Base-by-base conservation (phyloP, 2,888 invertebrate species). In the Athalia cordata region DNA sequence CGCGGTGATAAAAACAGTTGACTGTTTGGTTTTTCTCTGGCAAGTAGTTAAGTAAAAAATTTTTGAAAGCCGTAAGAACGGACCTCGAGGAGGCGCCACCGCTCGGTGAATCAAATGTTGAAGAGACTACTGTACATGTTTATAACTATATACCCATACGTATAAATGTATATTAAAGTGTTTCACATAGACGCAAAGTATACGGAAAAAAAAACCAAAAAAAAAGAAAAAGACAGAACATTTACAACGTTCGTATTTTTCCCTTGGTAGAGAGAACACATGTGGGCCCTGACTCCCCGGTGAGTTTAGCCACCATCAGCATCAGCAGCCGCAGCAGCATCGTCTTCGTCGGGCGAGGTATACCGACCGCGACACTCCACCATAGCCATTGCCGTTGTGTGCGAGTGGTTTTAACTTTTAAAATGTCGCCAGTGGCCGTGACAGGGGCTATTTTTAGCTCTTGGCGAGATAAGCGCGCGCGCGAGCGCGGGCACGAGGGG, bases 391-490 rank as follows among this genome's bases (percentile, higher is more conserved):
- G 29, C 29, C 29, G 29, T 45, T 49, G 13, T 49, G 65, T 75
- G 72, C 64, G 81, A 79, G 79, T 86, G 85, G 86, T 83, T 86
- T 86, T 85, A 87, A 86, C 87, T 87, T 88, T 87, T 88, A 85
- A 89, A 88, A 89, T 89, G 89, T 89, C 89, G 87, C 86, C 85
- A 86, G 86, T 89, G 89, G 89, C 89, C 89, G 87, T 90, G 89
- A 90, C 88, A 88, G 86, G 84, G 81, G 87, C 86, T 89, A 89
- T 89, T 89, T 89, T 89, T 89, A 89, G 89, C 86, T 83, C 79
- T 75, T 84, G 84, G 80, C 85, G 86, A 89, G 89, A 89, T 89
- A 89, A 89, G 89, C 89, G 84, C 81, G 83, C 81, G 80, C 80
- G 81, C 78, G 57, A 79, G 80, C 29, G 29, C 29, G 29, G 29